These are phyloP conservation scores for Ornithoptera priamus DNA, from an alignment of 2,888 invertebrate species.

Conservation along the genomic window DNA sequence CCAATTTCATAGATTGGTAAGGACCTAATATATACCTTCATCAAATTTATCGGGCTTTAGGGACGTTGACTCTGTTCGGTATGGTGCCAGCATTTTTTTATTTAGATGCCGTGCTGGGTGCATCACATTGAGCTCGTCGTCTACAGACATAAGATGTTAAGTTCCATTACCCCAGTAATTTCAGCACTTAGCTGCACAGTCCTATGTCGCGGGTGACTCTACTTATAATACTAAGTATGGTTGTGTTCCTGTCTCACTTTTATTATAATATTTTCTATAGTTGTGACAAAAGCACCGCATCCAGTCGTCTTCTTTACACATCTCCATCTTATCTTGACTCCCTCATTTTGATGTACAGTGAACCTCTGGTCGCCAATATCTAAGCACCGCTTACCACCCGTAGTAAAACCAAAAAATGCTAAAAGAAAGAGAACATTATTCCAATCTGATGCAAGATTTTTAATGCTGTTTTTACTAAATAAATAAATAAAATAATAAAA, in stretches of 20 bases:
- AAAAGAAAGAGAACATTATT: slow-evolving; percentile 25
- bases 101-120: too few species aligned
- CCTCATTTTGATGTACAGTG: slow-evolving; percentile 66
- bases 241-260: slow-evolving; percentile 48
- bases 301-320: slow-evolving; percentile 53
- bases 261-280: slow-evolving; percentile 47
- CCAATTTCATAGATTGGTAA: too few species aligned
- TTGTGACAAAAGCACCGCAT: slow-evolving; percentile 56
- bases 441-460: neutral
- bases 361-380: slow-evolving; percentile 52
- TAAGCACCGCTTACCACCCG: slow-evolving; percentile 58
- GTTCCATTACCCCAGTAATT: too few species aligned
- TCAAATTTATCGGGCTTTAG: too few species aligned
- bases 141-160: too few species aligned
- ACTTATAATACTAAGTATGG: slow-evolving; percentile 35
- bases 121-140: too few species aligned
- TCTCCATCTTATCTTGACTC: slow-evolving; percentile 56
- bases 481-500: too few species aligned
- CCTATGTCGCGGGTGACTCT: neutral
- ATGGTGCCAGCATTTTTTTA: too few species aligned
- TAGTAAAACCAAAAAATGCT: slow-evolving; percentile 55
- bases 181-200: neutral
- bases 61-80: too few species aligned
- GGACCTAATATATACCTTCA: too few species aligned
- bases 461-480: neutral